Percentiles rank a stretch among this genome's conserved stretches.
These are phyloP conservation scores for Petrocephalus zakoni DNA, from an alignment of 2,113 vertebrate genomes.

Conservation along the genomic window DNA sequence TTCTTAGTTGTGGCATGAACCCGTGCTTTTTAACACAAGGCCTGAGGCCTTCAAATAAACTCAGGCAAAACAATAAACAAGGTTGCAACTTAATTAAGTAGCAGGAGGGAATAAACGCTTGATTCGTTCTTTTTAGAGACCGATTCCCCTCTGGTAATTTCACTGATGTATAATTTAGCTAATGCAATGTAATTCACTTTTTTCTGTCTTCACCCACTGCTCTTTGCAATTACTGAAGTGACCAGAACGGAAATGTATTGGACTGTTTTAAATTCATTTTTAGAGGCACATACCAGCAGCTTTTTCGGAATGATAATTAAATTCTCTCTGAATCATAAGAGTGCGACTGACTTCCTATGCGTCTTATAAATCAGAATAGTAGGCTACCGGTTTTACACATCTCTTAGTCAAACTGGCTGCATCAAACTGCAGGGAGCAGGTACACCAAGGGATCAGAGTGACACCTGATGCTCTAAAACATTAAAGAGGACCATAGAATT, in stretches of 20 bases:
- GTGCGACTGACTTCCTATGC: constrained; percentile 3
- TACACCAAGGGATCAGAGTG: background rate
- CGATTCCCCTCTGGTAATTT: constrained; percentile 27
- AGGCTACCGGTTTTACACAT: too few species aligned
- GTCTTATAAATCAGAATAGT: background rate
- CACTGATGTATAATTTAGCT: constrained; percentile 34
- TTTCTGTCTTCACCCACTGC: constrained; percentile 16
- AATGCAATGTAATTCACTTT: constrained; percentile 29
- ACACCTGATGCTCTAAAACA: background rate
- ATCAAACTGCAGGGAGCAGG: background rate
- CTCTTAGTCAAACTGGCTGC: background rate
- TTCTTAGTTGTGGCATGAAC: background rate
- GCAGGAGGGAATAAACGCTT: background rate
- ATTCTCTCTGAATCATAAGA: constrained; percentile 13
- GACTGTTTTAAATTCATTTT: constrained; percentile 22
- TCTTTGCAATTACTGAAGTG: constrained; percentile 33
- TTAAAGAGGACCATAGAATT: too few species aligned
- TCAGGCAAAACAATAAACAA: background rate
- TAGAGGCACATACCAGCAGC: constrained; percentile 9
- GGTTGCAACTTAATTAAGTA: background rate
- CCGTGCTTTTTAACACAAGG: background rate
- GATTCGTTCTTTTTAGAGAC: background rate
- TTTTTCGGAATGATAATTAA: constrained; percentile 8
- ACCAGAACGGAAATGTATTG: constrained; percentile 22
- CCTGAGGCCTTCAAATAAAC: background rate